A percentile compares a stretch with the other conserved stretches of the same genome.
Conservation (phyloP, 2,113 vertebrate species). For the Hemibagrus wyckioides region DNA sequence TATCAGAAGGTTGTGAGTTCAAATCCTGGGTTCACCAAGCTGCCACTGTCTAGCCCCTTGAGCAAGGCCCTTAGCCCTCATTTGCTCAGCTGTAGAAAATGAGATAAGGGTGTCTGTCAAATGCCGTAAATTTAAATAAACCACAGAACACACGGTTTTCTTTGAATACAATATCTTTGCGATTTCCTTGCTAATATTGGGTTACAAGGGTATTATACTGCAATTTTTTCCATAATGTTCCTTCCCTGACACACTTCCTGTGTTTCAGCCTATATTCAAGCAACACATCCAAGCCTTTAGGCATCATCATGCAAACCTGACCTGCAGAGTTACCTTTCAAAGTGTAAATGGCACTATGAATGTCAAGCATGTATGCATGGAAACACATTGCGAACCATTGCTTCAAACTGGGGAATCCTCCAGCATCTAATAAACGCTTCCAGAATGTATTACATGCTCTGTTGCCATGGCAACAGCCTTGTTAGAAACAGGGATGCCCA, state of each 20-base stretch:
- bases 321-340: not conserved
- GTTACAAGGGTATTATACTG: not conserved
- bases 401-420: conserved; percentile 37
- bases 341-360: conserved; percentile 16
- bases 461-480: conserved; percentile 48
- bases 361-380: not conserved
- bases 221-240: not conserved
- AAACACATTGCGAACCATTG: not conserved
- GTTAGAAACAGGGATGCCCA: conserved; percentile 37
- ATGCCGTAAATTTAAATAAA: not conserved
- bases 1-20: no score
- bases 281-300: not conserved
- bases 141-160: not conserved
- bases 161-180: not conserved
- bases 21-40: no score
- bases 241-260: not conserved
- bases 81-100: no score
- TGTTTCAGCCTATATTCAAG: conserved; percentile 16
- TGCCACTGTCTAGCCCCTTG: no score
- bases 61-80: no score
- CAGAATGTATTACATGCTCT: conserved; percentile 12
- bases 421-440: conserved; percentile 11
- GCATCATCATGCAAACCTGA: conserved; percentile 30
- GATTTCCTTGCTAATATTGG: not conserved
- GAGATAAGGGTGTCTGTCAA: no score